Conservation (phyloP, 2,797 vertebrate species). For the Ciconia nigra region DNA sequence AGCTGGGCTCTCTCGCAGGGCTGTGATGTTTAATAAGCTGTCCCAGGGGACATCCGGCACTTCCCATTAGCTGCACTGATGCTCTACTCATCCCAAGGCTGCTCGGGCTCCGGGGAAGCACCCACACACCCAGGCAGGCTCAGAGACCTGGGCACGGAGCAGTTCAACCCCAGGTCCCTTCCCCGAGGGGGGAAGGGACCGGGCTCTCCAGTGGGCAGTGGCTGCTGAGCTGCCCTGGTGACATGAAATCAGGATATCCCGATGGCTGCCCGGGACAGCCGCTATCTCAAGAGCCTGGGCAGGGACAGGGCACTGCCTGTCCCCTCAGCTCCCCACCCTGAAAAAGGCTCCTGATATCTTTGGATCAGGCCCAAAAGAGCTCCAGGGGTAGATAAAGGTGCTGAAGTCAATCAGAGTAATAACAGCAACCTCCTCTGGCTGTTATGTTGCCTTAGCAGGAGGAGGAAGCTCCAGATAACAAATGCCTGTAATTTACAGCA, state of each 20-base stretch:
- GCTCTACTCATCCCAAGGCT: rapidly evolving
- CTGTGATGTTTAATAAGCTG: neutral
- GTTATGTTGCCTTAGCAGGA: neutral
- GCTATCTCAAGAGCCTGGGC: neutral
- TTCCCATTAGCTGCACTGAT: neutral
- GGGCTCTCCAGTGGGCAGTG: rapidly evolving
- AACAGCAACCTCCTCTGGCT: neutral
- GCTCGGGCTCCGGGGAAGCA: rapidly evolving
- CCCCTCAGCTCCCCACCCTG: neutral
- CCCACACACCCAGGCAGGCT: neutral
- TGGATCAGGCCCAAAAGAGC: neutral
- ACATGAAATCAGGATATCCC: neutral
- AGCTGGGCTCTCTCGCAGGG: neutral
- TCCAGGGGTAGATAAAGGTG: neutral
- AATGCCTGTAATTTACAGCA: neutral
- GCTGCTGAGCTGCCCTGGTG: neutral
- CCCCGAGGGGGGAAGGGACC: rapidly evolving
- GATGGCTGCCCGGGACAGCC: neutral
- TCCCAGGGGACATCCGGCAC: neutral
- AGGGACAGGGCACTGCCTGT: neutral
- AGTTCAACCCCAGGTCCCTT: rapidly evolving
- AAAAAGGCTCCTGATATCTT: neutral
- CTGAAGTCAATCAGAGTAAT: neutral
- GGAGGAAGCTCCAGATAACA: neutral
- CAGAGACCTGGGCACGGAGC: neutral